Base-by-base conservation (phyloP, 1,140 invertebrate genomes). In the Hypothenemus hampei region DNA sequence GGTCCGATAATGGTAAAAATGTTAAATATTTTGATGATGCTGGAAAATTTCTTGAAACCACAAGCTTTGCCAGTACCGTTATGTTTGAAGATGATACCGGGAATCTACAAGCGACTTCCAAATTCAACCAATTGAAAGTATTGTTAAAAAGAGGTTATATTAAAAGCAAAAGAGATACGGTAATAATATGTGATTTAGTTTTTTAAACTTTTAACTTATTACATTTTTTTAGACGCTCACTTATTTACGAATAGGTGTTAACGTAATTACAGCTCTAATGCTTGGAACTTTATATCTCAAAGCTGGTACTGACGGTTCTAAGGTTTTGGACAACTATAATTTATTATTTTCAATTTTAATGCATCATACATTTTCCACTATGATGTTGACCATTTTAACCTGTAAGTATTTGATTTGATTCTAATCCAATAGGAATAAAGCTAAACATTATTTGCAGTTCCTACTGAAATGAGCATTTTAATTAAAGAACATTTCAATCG, bases 401-500 rank as follows among this genome's bases (percentile, higher is more conserved):
- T 89, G 85, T 89, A 75, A 80, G 83, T 76, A 37, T 35, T 29
- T 6, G 15, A 19, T 4, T 22, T 43, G 8, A 8, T 23, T 22
- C 11, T 23, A 11, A 37, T 15, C 11, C 16, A 15, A 15, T 3
- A 3, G 35, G 35, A 39, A 13, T 39, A n/a, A n/a, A 39, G 11
- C 16, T n/a, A 37, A 20, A 57, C 31, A 4, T 51, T 40, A 40
- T 36, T 48, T 62, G 65, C 77, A 94, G 90, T 97, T 75, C 93
- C 93, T 1, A 81, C 83, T 52, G 93, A 97, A 75, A 92, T 95
- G 85, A 83, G 78, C 5, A 91, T 95, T 50, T 78, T 97, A 62
- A 79, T 86, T 15, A 90, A 94, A 67, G 94, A 97, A 72, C 91
- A 97, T 67, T 89, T 96, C 55, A 97, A 97, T 70, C 81, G 93